A percentile compares a stretch with the other conserved stretches of the same genome.
Evolutionary conservation across 2,888 invertebrate species (phyloP).

Genomic region (Rhagonycha fulva): DNA sequence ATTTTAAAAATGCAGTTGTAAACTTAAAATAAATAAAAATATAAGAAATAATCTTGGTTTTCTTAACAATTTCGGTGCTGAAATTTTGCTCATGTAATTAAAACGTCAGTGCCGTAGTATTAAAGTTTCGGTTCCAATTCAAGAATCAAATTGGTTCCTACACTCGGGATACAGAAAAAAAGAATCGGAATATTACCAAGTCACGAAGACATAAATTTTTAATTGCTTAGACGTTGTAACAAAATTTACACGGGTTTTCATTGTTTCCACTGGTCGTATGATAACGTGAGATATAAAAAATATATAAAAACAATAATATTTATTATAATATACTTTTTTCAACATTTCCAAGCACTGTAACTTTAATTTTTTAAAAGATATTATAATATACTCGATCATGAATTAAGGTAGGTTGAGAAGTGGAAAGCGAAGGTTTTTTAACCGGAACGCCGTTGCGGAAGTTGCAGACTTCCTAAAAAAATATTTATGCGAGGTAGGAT

Average conservation of each 20-base stretch:
- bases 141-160: too few species aligned
- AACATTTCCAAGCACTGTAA: background rate
- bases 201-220: background rate
- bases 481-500: background rate
- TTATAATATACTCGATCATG: background rate
- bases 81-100: too few species aligned
- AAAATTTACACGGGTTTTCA: background rate
- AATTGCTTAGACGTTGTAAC: too few species aligned
- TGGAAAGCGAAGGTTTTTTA: background rate
- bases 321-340: background rate
- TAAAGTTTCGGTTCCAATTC: too few species aligned
- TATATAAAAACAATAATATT: background rate
- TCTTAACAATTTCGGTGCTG: too few species aligned
- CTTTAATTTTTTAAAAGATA: background rate
- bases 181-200: background rate
- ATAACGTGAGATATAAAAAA: background rate
- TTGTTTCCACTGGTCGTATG: background rate
- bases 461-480: background rate
- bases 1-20: too few species aligned
- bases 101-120: too few species aligned
- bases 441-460: background rate
- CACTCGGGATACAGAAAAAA: background rate
- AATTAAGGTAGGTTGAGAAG: background rate
- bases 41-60: too few species aligned
- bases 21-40: too few species aligned